These are phyloP conservation scores for Emydura subglobosa DNA, from an alignment of 2,113 vertebrate genomes.

Conservation along the genomic window DNA sequence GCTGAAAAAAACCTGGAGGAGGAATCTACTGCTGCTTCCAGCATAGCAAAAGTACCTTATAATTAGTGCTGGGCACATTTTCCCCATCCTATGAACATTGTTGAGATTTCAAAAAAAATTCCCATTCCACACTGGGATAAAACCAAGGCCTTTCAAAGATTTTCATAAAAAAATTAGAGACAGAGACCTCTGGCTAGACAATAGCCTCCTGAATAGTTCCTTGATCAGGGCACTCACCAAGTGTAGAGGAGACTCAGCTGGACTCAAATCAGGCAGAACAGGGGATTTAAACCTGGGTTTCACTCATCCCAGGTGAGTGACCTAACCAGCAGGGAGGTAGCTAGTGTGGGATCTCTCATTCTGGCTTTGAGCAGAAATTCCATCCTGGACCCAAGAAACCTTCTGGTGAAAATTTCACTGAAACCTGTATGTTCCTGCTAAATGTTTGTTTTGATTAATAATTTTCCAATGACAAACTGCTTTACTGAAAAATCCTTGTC, in stretches of 20 bases:
- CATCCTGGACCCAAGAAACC: too few species aligned
- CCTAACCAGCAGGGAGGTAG: too few species aligned
- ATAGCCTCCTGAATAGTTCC: background rate
- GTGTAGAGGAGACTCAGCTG: background rate
- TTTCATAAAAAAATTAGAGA: background rate
- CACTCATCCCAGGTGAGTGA: too few species aligned
- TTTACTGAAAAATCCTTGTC: background rate
- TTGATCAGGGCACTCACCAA: background rate
- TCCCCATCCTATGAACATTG: background rate
- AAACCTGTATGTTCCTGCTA: background rate
- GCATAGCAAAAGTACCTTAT: background rate
- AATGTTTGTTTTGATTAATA: background rate
- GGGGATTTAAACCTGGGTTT: too few species aligned
- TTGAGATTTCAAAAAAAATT: background rate
- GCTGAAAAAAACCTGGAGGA: background rate
- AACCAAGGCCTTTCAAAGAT: background rate
- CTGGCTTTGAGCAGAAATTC: too few species aligned
- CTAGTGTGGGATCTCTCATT: too few species aligned
- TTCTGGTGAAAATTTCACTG: too few species aligned
- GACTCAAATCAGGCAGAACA: too few species aligned
- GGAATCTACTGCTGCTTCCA: background rate
- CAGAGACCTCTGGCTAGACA: background rate
- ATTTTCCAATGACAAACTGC: background rate
- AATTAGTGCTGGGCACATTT: background rate
- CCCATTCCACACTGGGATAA: background rate